Conservation (phyloP, 2,797 vertebrate genomes). For the Heliangelus exortis region DNA sequence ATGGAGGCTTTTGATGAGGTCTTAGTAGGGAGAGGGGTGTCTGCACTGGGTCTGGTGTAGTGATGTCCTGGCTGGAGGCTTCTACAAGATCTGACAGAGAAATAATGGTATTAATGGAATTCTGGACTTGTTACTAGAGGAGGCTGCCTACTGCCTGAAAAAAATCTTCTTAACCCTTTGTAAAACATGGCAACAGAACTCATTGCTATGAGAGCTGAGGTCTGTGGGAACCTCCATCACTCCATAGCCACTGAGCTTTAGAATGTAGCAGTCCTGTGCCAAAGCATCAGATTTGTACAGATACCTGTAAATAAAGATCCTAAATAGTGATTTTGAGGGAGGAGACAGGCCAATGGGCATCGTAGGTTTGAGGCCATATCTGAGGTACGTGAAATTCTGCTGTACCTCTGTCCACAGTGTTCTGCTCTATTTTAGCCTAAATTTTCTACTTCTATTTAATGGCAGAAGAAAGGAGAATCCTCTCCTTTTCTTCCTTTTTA, state of each 20-base stretch:
- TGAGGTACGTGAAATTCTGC: not conserved
- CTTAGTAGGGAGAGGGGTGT: not conserved
- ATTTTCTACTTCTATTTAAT: not conserved
- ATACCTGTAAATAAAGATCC: not conserved
- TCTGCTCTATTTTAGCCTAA: not conserved
- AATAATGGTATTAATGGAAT: not conserved
- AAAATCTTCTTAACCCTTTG: not conserved
- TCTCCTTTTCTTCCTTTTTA: not conserved
- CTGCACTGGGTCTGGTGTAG: not conserved
- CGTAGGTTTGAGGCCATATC: not conserved
- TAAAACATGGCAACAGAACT: not conserved
- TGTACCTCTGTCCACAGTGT: not conserved
- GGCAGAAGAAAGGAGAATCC: not conserved
- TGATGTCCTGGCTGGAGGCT: not conserved
- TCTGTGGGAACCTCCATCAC: not conserved
- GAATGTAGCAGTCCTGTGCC: not conserved
- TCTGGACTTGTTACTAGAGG: not conserved
- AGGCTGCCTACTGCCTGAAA: not conserved
- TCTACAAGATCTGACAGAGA: not conserved
- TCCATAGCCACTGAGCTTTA: not conserved
- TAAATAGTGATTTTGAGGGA: not conserved
- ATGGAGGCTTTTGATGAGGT: not conserved
- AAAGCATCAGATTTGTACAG: not conserved
- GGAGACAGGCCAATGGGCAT: not conserved
- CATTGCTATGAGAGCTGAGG: not conserved